Base-by-base conservation (phyloP, 2,888 invertebrate species). In the Eupithecia insigniata region DNA sequence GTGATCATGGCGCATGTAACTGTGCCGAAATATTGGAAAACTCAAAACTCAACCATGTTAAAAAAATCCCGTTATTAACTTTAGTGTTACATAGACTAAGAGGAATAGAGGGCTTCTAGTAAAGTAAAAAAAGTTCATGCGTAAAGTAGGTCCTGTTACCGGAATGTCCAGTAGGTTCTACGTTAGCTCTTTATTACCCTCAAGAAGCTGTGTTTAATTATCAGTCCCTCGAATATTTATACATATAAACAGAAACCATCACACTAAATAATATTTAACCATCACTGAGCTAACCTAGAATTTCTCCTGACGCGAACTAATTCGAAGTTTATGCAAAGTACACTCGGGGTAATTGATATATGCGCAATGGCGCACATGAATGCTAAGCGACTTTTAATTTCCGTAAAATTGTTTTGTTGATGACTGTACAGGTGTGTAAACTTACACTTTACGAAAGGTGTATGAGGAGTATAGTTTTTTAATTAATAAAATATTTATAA, bases 341-440 rank as follows among this genome's bases (percentile, higher is more conserved):
- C 72, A 74, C 67, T 70, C 74, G 60, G 34, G 60, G 76, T 83
- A 83, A 85, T 83, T 83, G 82, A 82, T 83, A 81, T 74, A 55
- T 55, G 55, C 55, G 76, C 73, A 60, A 75, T 68, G 73, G 74
- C 76, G 71, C 74, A 72, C 67, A 62, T 39, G 66, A 71, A 74
- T 62, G 72, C 72, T 79, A 80, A 79, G 80, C 79, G 82, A 79
- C 78, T 80, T 82, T 79, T 85, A 82, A 85, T 84, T 79, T 69
- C 78, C 76, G 80, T 81, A 75, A 83, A 84, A 85, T 85, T 81
- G 76, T 76, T 74, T 74, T 71, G 74, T 71, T 74, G 71, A 72
- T 74, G 67, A 74, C 55, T 72, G 64, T 74, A 74, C 76, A 76
- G 76, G 76, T 76, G 76, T 73, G 66, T 69, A 69, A 76, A 69